A percentile compares a stretch with the other conserved stretches of the same genome.
These are phyloP conservation scores for Eupelmus urozonus DNA, from an alignment of 2,888 invertebrate species.

Conservation along the genomic window DNA sequence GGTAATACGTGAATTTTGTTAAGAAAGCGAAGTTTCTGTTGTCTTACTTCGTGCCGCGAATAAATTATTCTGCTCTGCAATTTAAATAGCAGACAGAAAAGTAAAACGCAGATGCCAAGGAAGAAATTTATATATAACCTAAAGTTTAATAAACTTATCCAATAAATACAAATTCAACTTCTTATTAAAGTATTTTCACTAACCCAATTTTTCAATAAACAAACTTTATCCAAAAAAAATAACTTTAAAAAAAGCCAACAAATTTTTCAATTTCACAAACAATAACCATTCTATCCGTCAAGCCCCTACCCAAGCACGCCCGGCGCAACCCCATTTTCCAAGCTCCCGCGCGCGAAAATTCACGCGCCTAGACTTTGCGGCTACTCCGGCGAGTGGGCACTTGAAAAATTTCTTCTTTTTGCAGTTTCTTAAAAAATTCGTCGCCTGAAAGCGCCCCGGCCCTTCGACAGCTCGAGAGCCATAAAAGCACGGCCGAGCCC, in stretches of 20 bases:
- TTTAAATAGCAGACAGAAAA: slow-evolving; percentile 27
- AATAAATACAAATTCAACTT: neutral
- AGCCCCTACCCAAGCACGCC: no score
- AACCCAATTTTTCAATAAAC: neutral
- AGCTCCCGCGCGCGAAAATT: no score
- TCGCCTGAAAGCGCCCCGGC: neutral
- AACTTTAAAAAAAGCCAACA: no score
- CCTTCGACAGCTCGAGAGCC: slow-evolving; percentile 1
- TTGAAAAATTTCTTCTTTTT: neutral
- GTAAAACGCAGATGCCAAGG: neutral
- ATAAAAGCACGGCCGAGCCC: neutral
- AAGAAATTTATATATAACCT: neutral
- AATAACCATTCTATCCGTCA: no score
- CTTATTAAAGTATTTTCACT: neutral
- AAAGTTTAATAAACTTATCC: neutral
- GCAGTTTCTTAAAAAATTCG: slow-evolving; percentile 21
- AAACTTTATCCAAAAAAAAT: neutral
- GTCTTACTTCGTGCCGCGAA: slow-evolving; percentile 18
- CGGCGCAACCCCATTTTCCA: no score
- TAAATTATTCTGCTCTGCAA: slow-evolving; percentile 19
- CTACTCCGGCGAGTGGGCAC: no score
- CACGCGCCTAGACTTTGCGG: no score
- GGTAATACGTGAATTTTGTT: slow-evolving; percentile 37
- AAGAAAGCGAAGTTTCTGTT: slow-evolving; percentile 29
- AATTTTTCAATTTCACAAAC: no score